phyloP scores from a whole-genome alignment of 2,113 vertebrate genomes.

The Zosterops borbonicus region DNA sequence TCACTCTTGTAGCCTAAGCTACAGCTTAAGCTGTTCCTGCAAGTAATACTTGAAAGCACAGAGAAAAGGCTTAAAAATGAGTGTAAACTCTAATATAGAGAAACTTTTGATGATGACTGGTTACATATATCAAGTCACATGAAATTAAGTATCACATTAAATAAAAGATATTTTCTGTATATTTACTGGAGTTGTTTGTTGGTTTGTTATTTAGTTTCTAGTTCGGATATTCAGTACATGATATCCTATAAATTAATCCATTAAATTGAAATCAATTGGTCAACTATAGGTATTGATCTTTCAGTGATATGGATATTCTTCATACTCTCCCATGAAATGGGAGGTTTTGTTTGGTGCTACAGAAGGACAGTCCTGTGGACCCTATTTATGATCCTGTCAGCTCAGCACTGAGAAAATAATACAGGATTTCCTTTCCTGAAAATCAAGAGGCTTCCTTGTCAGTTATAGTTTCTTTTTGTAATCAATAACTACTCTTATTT shows the following conservation, averaged over 20 bases:
- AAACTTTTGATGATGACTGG: background rate
- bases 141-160: background rate
- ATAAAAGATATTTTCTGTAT: background rate
- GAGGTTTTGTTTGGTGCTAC: background rate
- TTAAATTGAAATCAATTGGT: background rate
- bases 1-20: background rate
- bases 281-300: background rate
- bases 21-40: background rate
- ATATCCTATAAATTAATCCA: background rate
- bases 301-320: background rate
- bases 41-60: background rate
- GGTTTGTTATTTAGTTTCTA: background rate
- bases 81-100: background rate
- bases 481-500: background rate
- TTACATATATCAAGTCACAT: background rate
- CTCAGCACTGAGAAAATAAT: background rate
- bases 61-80: background rate
- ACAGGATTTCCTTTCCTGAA: conserved; percentile 13
- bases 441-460: background rate
- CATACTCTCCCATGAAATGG: background rate
- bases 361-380: background rate
- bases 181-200: background rate
- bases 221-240: background rate
- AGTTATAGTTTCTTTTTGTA: background rate
- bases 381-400: background rate